These are phyloP conservation scores for Thaumetopoea pityocampa DNA, from an alignment of 1,140 invertebrate genomes.

Conservation along the genomic window DNA sequence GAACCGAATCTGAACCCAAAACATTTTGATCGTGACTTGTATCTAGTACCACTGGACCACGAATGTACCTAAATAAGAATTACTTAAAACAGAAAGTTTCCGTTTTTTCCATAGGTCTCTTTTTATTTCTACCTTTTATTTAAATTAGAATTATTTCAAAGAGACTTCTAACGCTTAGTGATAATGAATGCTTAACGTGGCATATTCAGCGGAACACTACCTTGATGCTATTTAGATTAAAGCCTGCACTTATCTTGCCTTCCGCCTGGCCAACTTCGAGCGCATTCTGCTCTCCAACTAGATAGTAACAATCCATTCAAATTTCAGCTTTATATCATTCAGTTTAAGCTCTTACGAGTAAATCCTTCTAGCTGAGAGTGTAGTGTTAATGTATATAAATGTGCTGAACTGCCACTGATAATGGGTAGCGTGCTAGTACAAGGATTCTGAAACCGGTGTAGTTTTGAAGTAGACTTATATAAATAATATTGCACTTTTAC, in stretches of 20 bases:
- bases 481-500: too few relatives aligned
- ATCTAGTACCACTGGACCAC: too few relatives aligned
- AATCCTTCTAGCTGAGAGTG: slow-evolving; percentile 15
- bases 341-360: slow-evolving; percentile 26
- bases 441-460: slow-evolving; percentile 42
- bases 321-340: slow-evolving; percentile 36
- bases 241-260: slow-evolving; percentile 56
- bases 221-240: slow-evolving; percentile 65
- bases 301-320: slow-evolving; percentile 26
- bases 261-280: slow-evolving; percentile 49
- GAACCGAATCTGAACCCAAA: too few relatives aligned
- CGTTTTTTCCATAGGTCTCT: background rate
- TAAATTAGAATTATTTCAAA: slow-evolving; percentile 10
- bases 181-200: slow-evolving; percentile 20
- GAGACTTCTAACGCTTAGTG: slow-evolving; percentile 11
- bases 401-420: slow-evolving; percentile 52
- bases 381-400: slow-evolving; percentile 58
- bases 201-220: slow-evolving; percentile 21
- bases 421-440: slow-evolving; percentile 44
- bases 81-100: background rate
- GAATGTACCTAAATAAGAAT: background rate
- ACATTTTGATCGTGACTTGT: too few relatives aligned
- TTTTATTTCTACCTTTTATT: slow-evolving; percentile 11
- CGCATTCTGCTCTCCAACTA: slow-evolving; percentile 29
- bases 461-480: too few relatives aligned